A percentile compares a stretch with the other conserved stretches of the same genome.
phyloP scores from a whole-genome alignment of 1,140 invertebrate species.

The Thalassaphorura encarpata region DNA sequence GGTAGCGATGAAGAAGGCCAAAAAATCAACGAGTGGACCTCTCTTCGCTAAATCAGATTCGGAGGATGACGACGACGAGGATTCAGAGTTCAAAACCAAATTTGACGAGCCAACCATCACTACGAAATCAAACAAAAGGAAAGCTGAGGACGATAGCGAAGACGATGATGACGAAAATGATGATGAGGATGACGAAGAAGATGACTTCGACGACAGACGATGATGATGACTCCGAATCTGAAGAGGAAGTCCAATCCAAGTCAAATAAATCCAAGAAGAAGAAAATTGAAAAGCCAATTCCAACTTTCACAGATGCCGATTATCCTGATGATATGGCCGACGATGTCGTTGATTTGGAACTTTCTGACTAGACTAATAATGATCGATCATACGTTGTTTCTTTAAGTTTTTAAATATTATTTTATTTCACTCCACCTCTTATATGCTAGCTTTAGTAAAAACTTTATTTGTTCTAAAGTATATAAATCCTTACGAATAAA shows the following conservation, averaged over 20 bases:
- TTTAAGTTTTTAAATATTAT: too few relatives aligned
- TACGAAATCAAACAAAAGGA: constrained; percentile 2
- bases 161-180: neutral
- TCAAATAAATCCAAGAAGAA: neutral
- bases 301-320: constrained; percentile 1
- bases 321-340: constrained; percentile 16
- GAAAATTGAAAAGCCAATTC: neutral
- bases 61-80: constrained; percentile 10
- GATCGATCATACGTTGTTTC: too few relatives aligned
- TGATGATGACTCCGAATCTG: too few relatives aligned
- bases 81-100: constrained; percentile 23
- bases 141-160: constrained; percentile 4
- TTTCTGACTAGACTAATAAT: constrained; percentile 24
- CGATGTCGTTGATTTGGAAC: constrained; percentile 28
- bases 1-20: neutral
- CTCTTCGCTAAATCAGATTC: constrained; percentile 20
- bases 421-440: too few relatives aligned
- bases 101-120: constrained; percentile 15
- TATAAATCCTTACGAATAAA: too few relatives aligned
- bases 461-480: too few relatives aligned
- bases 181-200: constrained; percentile 7
- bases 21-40: constrained; percentile 26
- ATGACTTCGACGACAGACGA: too few relatives aligned
- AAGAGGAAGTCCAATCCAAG: too few relatives aligned
- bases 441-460: too few relatives aligned